Evolutionary conservation across 2,888 invertebrate genomes (phyloP).

Genomic region (Xanthia icteritia): DNA sequence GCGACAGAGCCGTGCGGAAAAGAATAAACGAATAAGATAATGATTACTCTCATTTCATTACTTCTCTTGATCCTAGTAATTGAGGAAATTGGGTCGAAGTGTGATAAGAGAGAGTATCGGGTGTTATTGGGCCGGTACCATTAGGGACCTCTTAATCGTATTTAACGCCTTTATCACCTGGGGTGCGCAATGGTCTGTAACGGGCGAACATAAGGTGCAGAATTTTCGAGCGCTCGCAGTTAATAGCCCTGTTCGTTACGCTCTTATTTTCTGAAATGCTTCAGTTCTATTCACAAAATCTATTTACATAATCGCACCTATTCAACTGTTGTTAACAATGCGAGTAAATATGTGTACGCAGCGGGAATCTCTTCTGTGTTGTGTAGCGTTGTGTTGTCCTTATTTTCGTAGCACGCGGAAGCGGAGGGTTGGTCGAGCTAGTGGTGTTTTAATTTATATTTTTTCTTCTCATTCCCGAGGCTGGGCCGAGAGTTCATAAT

Average conservation of each 20-base stretch:
- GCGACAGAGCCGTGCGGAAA: constrained; percentile 79
- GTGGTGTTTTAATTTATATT: constrained; percentile 83
- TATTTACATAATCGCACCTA: constrained; percentile 70
- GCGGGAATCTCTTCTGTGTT: constrained; percentile 50
- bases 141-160: constrained; percentile 87
- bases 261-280: constrained; percentile 66
- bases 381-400: constrained; percentile 59
- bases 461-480: constrained; percentile 75
- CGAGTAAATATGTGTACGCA: constrained; percentile 59
- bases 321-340: constrained; percentile 68
- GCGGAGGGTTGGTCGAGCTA: constrained; percentile 68
- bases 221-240: constrained; percentile 65
- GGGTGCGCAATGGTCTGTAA: constrained; percentile 84
- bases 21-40: constrained; percentile 88
- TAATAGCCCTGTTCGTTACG: constrained; percentile 67
- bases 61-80: constrained; percentile 89
- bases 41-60: constrained; percentile 90
- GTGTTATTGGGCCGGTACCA: constrained; percentile 83
- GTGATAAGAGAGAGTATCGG: constrained; percentile 85
- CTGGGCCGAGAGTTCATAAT: constrained; percentile 82
- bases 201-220: constrained; percentile 75
- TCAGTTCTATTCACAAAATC: constrained; percentile 65
- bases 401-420: constrained; percentile 67
- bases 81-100: constrained; percentile 88
- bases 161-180: constrained; percentile 89